Conservation (phyloP, 2,888 invertebrate genomes). For the Chymomyza caudatula region DNA sequence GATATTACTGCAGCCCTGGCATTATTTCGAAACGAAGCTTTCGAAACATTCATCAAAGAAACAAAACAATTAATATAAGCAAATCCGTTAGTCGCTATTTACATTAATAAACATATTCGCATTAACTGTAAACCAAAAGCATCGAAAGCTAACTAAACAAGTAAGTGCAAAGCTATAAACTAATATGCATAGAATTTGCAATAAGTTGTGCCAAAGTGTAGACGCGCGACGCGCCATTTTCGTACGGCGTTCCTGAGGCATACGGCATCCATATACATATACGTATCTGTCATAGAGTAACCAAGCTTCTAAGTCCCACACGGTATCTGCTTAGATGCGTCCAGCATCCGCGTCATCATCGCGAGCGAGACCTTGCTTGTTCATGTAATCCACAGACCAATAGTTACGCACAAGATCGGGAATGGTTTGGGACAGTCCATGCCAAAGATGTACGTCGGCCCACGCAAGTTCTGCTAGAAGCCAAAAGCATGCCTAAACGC, state of each 20-base stretch:
- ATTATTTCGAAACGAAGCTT: no score
- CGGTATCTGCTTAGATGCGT: constrained; percentile 85
- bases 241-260: constrained; percentile 92
- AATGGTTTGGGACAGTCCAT: constrained; percentile 94
- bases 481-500: constrained; percentile 91
- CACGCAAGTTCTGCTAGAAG: constrained; percentile 94
- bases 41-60: no score
- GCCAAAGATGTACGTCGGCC: constrained; percentile 96
- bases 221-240: constrained; percentile 88
- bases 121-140: no score
- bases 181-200: constrained; percentile 88
- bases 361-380: constrained; percentile 84
- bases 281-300: constrained; percentile 85
- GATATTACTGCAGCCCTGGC: no score
- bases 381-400: constrained; percentile 84
- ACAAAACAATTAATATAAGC: no score
- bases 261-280: constrained; percentile 87
- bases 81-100: no score
- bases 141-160: constrained; percentile 13
- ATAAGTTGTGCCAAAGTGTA: constrained; percentile 84
- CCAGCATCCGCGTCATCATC: constrained; percentile 83
- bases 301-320: constrained; percentile 87
- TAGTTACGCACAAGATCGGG: constrained; percentile 88
- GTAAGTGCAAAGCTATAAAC: constrained; percentile 30
- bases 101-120: no score